A percentile compares a stretch with the other conserved stretches of the same genome.
phyloP scores from a whole-genome alignment of 92 coral and sea anemone species.

The Anthopleura xanthogrammica region DNA sequence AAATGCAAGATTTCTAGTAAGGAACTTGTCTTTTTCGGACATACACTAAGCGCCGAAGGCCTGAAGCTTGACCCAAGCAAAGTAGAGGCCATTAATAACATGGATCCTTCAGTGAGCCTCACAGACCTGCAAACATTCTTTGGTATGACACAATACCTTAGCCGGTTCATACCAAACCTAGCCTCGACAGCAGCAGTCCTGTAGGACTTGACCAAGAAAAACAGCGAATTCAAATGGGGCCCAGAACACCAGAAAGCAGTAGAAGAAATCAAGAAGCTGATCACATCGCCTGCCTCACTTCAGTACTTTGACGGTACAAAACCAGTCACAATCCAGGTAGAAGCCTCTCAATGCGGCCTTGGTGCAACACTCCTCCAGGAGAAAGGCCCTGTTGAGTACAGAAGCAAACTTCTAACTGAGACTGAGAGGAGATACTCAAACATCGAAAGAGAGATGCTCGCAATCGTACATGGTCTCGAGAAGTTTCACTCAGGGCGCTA shows the following conservation, averaged over 20 bases:
- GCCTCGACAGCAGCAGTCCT: constrained; percentile 49
- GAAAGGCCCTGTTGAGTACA: constrained; percentile 59
- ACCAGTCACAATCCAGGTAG: constrained; percentile 60
- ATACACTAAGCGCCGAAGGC: constrained; percentile 62
- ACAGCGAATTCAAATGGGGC: constrained; percentile 48
- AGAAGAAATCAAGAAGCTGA: constrained; percentile 37
- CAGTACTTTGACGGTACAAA: constrained; percentile 62
- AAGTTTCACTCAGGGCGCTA: constrained; percentile 35
- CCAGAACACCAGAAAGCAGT: constrained; percentile 58
- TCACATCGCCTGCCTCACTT: constrained; percentile 47
- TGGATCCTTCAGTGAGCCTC: constrained; percentile 64
- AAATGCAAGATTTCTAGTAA: constrained; percentile 67
- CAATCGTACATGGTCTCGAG: constrained; percentile 55
- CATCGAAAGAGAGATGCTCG: constrained; percentile 73
- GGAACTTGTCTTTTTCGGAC: constrained; percentile 66
- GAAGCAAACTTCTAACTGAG: constrained; percentile 65
- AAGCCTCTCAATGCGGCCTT: constrained; percentile 61
- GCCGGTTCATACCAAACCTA: constrained; percentile 56
- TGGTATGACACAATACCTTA: constrained; percentile 66
- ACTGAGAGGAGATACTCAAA: constrained; percentile 56
- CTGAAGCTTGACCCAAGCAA: constrained; percentile 59
- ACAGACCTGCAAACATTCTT: constrained; percentile 70
- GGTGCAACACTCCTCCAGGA: constrained; percentile 61
- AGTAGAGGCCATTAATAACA: constrained; percentile 55
- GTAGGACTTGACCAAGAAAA: constrained; percentile 59